Percentiles rank a stretch among this genome's conserved stretches.
phyloP scores from a whole-genome alignment of 2,113 vertebrate genomes.

The Anser cygnoides region DNA sequence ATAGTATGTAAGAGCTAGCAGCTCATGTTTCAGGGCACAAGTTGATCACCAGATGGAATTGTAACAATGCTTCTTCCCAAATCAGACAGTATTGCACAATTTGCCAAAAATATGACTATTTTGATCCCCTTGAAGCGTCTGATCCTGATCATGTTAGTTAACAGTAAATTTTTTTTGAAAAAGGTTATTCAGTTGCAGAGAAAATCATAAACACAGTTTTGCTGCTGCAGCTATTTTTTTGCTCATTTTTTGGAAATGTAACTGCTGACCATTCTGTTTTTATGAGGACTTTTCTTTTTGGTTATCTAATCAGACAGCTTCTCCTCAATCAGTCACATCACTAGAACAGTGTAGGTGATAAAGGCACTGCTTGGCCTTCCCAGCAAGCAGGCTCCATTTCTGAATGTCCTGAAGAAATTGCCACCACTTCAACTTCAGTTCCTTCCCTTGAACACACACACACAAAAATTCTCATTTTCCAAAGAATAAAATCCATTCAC shows the following conservation, averaged over 20 bases:
- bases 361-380: not conserved
- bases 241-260: conserved; percentile 25
- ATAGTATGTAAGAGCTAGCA: conserved; percentile 19
- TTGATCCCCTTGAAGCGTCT: conserved; percentile 28
- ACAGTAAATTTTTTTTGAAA: conserved; percentile 27
- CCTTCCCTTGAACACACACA: not conserved
- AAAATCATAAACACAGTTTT: conserved; percentile 11
- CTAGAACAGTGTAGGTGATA: not conserved
- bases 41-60: conserved; percentile 8
- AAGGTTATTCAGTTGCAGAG: conserved; percentile 18
- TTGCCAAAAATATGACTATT: conserved; percentile 19
- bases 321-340: not conserved
- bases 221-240: not conserved
- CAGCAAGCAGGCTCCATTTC: not conserved
- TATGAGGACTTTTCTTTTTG: not conserved
- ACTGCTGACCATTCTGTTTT: not conserved
- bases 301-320: not conserved
- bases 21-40: conserved; percentile 6
- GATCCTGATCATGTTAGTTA: not conserved
- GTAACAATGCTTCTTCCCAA: conserved; percentile 22
- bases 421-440: not conserved
- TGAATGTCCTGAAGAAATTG: not conserved
- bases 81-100: conserved; percentile 64
- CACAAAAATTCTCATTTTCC: conserved; percentile 40
- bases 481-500: conserved; percentile 31